Evolutionary conservation across 92 coral and sea anemone genomes (phyloP).

Genomic region (Zoanthus solanderi): DNA sequence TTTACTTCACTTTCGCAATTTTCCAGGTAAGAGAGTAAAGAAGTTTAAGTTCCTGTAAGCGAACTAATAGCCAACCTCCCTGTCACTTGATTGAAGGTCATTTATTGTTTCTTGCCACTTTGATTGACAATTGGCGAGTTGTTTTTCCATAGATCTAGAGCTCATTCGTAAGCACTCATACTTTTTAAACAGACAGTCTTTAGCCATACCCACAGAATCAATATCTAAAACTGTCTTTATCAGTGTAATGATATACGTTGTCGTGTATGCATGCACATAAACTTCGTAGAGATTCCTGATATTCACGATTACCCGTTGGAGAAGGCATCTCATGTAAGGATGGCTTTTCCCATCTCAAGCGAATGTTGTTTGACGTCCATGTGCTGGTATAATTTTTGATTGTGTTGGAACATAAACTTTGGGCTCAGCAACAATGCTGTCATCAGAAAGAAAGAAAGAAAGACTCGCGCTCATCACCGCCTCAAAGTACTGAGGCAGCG

Average conservation of each 20-base stretch:
- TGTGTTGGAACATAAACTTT: neutral
- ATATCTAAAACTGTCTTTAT: neutral
- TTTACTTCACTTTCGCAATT: constrained; percentile 11
- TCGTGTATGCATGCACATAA: neutral
- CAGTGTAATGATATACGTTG: neutral
- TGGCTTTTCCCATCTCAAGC: neutral
- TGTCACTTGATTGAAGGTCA: too few species aligned
- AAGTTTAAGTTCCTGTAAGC: constrained; percentile 11
- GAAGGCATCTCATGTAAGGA: neutral
- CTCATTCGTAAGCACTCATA: too few species aligned
- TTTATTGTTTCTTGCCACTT: too few species aligned
- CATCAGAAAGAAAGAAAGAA: constrained; percentile 20
- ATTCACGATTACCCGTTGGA: neutral
- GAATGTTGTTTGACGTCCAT: constrained; percentile 44
- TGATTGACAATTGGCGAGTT: too few species aligned
- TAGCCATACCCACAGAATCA: too few species aligned
- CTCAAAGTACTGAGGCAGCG: too few species aligned
- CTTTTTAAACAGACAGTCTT: too few species aligned
- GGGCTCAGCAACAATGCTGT: constrained; percentile 49
- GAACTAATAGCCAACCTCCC: constrained; percentile 1
- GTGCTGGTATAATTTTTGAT: constrained; percentile 59
- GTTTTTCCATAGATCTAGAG: too few species aligned
- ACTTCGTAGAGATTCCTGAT: neutral
- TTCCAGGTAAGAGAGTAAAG: constrained; percentile 19
- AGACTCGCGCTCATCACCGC: too few species aligned